Evolutionary conservation across 2,888 invertebrate genomes (phyloP).

Genomic region (Xestia ashworthii): DNA sequence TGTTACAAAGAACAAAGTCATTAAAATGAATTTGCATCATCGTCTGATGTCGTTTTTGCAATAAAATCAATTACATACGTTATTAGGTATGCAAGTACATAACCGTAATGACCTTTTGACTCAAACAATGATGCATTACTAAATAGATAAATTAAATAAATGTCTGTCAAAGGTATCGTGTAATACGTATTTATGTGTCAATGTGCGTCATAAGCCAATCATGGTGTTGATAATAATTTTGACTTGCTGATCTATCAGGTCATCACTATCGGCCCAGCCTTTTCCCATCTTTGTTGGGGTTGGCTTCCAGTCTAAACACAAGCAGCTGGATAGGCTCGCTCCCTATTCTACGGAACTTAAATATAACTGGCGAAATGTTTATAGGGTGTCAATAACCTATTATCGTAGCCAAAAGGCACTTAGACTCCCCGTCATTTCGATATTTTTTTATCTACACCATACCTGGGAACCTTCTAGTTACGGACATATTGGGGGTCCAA

Average conservation of each 20-base stretch:
- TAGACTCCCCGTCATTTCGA: no score
- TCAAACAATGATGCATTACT: background rate
- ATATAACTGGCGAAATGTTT: no score
- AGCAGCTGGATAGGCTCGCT: no score
- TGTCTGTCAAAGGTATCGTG: background rate
- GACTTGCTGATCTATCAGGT: background rate
- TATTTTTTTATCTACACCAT: no score
- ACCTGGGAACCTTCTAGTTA: no score
- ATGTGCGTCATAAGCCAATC: conserved; percentile 18
- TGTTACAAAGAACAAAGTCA: no score
- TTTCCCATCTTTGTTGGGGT: background rate
- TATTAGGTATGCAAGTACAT: background rate
- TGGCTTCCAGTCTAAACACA: background rate
- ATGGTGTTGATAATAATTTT: background rate
- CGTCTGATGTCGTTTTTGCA: background rate
- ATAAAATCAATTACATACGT: background rate
- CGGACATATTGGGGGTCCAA: no score
- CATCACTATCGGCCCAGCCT: background rate
- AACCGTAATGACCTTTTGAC: conserved; percentile 9
- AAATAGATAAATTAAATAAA: conserved; percentile 1
- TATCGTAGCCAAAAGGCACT: no score
- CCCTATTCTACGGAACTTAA: no score
- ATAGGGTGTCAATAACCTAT: no score
- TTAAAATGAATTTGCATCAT: conserved; percentile 9
- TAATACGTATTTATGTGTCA: background rate